Evolutionary conservation across 2,797 vertebrate genomes (phyloP), one percentile per base, ranked within the genome.

Genomic region (Amazona ochrocephala): DNA sequence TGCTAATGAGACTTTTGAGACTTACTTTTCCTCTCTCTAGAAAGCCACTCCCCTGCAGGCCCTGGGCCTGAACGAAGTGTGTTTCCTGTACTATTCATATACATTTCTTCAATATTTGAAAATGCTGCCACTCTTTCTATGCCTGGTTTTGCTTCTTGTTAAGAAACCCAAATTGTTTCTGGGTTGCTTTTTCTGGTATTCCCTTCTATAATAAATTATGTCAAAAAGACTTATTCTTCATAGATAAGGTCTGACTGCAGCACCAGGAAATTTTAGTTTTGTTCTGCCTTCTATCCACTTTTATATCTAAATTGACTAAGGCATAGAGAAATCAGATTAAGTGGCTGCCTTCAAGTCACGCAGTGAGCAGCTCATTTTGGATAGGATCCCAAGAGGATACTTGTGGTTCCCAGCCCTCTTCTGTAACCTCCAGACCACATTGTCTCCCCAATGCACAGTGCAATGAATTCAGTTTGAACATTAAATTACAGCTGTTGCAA

Each of bases 261-360:
- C n/a, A 93, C 81, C 53, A 84, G 71, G 83, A 94, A 81, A 67
- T 53, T 56, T 83, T 58, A 95, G 74, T 17, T 64, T 87, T 71
- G 74, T 74, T 90, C 91, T 96, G 86, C 34, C 89, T 93, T 96
- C 83, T 91, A 53, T 94, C 85, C 56, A 34, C 68, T 85, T 95
- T 87, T 34, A 34, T 89, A 95, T 95, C 90, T 95, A 87, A 96
- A 94, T 87, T 93, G 77, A 91, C 83, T 74, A 60, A 85, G 93
- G 90, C 88, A 85, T 44, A 80, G 73, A 96, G 91, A 89, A 95
- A 94, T 96, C 91, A 90, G 95, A 96, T 95, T 92, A 92, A 96
- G 56, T 53, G 65, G 95, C 86, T 94, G 94, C 92, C 84, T 95
- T 80, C 75, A 79, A 91, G 90, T 92, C 80, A 74, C 1, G 8